phyloP scores from a whole-genome alignment of 2,113 vertebrate genomes.

The Pangasianodon gigas region DNA sequence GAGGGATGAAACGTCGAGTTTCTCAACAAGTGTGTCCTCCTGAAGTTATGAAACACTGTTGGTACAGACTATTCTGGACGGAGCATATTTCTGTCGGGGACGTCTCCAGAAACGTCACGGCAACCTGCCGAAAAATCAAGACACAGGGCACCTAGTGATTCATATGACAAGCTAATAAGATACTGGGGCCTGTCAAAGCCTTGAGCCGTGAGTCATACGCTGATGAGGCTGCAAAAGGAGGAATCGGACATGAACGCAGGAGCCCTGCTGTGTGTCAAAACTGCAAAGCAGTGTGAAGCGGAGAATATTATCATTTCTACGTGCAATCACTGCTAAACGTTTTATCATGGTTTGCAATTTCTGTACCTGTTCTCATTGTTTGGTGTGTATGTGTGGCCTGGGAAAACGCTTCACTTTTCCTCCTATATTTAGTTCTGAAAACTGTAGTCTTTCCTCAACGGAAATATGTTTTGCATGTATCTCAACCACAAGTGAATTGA shows the following conservation, averaged over 20 bases:
- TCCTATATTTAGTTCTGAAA: too few relatives aligned
- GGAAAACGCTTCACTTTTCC: too few relatives aligned
- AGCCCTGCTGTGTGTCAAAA: neutral
- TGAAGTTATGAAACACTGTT: slow-evolving; percentile 20
- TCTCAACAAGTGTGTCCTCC: slow-evolving; percentile 21
- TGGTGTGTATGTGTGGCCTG: neutral
- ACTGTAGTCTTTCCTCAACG: too few relatives aligned
- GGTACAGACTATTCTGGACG: neutral
- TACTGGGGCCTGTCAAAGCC: neutral
- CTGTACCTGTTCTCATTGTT: neutral
- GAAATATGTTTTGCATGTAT: too few relatives aligned
- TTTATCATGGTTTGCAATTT: neutral
- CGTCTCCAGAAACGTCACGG: neutral
- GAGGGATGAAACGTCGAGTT: slow-evolving; percentile 12
- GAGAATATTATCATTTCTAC: neutral
- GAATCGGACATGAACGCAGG: neutral
- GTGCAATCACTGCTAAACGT: neutral
- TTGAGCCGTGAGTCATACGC: slow-evolving; percentile 30
- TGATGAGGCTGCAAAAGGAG: neutral
- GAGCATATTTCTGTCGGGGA: neutral
- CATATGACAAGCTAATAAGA: slow-evolving; percentile 31
- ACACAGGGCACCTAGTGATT: slow-evolving; percentile 12
- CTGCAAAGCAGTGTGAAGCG: neutral
- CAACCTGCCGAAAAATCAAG: neutral
- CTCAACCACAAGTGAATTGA: too few relatives aligned